These are phyloP conservation scores for Brachypterus glaber DNA, from an alignment of 2,888 invertebrate genomes.

Conservation along the genomic window DNA sequence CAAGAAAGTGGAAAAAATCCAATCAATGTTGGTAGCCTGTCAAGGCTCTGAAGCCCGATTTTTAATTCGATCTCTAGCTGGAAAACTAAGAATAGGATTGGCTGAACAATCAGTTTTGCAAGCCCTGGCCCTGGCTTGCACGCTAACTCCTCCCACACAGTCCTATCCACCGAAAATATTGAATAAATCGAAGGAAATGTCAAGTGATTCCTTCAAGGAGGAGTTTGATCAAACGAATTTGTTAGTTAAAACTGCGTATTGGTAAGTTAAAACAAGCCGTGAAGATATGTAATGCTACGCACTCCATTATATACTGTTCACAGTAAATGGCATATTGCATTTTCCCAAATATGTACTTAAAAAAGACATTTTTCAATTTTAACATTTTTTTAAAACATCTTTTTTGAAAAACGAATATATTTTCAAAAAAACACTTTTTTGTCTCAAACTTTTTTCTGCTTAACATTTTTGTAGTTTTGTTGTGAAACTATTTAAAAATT, in stretches of 20 bases:
- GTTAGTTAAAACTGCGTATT: constrained; percentile 84
- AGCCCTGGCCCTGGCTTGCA: constrained; percentile 79
- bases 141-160: constrained; percentile 68
- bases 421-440: too few relatives aligned
- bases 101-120: constrained; percentile 93
- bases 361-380: constrained; percentile 7
- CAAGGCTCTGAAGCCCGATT: constrained; percentile 79
- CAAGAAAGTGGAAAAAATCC: constrained; percentile 89
- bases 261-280: constrained; percentile 48
- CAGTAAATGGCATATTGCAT: too few relatives aligned
- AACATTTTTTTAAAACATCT: constrained; percentile 2
- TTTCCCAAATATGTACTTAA: too few relatives aligned
- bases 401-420: too few relatives aligned
- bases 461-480: constrained; percentile 8
- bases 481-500: constrained; percentile 3
- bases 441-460: too few relatives aligned
- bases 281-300: too few relatives aligned
- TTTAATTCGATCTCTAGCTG: constrained; percentile 80
- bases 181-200: constrained; percentile 53
- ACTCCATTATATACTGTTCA: too few relatives aligned
- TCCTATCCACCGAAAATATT: constrained; percentile 52
- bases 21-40: constrained; percentile 87
- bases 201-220: constrained; percentile 61
- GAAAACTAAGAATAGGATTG: constrained; percentile 90
- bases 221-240: constrained; percentile 65